These are phyloP conservation scores for Alethe diademata DNA, from an alignment of 2,113 vertebrate genomes.

Conservation along the genomic window DNA sequence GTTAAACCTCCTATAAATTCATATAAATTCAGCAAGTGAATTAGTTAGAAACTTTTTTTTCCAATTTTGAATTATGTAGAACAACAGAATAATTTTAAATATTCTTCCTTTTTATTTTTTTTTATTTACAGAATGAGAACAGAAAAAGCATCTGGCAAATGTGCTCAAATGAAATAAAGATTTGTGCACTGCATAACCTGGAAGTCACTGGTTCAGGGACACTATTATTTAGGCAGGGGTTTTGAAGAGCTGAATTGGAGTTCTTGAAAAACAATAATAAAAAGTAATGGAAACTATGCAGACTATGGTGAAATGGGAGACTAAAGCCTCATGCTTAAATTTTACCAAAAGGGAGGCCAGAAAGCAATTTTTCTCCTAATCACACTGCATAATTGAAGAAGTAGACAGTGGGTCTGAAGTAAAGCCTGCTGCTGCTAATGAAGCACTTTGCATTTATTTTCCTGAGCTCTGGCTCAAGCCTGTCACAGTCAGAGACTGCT, in stretches of 20 bases:
- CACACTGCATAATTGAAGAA: not conserved
- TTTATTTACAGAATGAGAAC: not conserved
- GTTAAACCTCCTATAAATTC: not conserved
- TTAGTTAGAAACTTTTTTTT: not conserved
- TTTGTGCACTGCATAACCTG: not conserved
- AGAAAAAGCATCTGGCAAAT: not conserved
- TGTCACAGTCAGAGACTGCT: not conserved
- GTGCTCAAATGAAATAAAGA: not conserved
- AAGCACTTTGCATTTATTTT: not conserved
- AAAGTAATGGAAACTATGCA: not conserved
- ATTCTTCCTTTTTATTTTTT: not conserved
- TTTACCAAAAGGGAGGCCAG: not conserved
- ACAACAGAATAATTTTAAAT: not conserved
- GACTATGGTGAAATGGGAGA: not conserved
- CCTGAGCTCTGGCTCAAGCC: not conserved
- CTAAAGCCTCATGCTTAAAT: not conserved
- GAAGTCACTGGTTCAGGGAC: not conserved
- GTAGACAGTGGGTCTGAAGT: not conserved
- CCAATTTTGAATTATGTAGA: not conserved
- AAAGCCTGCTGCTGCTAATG: not conserved
- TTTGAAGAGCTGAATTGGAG: not conserved
- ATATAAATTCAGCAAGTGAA: not conserved
- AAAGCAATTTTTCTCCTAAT: slow-evolving; percentile 15
- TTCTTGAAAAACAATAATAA: not conserved
- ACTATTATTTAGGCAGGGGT: not conserved